These are phyloP conservation scores for Amyelois transitella DNA, from an alignment of 1,140 invertebrate species.

Conservation along the genomic window DNA sequence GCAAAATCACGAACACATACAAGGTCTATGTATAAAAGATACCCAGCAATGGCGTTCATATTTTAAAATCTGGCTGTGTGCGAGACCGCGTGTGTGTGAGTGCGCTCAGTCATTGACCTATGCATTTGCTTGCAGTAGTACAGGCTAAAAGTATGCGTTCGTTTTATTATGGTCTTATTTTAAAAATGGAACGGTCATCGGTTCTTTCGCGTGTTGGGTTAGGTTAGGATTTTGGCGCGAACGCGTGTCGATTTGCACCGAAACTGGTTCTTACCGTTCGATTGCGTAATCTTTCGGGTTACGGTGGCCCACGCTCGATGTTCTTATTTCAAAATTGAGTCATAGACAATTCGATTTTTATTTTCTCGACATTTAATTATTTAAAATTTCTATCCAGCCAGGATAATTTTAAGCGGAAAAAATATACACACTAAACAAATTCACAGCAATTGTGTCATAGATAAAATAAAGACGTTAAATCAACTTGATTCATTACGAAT, in stretches of 20 bases:
- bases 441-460: neutral
- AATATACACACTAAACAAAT: neutral
- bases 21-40: conserved; percentile 42
- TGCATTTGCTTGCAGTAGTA: conserved; percentile 66
- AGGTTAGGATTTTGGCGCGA: conserved; percentile 48
- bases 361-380: neutral
- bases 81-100: conserved; percentile 51
- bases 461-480: neutral
- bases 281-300: conserved; percentile 18
- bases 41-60: conserved; percentile 7
- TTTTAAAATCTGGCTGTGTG: conserved; percentile 14
- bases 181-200: conserved; percentile 65
- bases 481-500: neutral
- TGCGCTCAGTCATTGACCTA: conserved; percentile 68
- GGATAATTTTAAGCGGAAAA: neutral
- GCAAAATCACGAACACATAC: conserved; percentile 57
- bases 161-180: conserved; percentile 73
- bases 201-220: conserved; percentile 49
- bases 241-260: conserved; percentile 5
- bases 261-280: conserved; percentile 11
- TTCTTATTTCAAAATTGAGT: neutral
- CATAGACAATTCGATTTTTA: neutral
- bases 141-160: conserved; percentile 71
- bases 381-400: neutral
- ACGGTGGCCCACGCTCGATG: conserved; percentile 3